Percentiles rank a stretch among this genome's conserved stretches.
phyloP scores from a whole-genome alignment of 2,888 invertebrate genomes.

The Mimumesa dahlbomi region DNA sequence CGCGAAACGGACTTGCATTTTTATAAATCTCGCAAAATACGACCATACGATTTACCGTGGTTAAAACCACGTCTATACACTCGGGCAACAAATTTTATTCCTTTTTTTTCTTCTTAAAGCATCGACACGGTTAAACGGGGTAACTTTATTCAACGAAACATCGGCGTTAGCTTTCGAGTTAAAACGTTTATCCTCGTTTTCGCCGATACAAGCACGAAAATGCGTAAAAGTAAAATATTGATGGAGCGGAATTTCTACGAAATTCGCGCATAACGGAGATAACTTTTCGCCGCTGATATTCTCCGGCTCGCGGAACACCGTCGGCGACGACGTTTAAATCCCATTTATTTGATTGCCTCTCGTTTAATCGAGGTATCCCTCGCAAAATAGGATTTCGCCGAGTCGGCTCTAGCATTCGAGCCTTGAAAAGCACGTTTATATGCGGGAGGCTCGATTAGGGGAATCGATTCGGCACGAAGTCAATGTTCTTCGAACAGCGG shows the following conservation, averaged over 20 bases:
- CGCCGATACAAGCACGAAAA: neutral
- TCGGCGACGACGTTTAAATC: constrained; percentile 68
- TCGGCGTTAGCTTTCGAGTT: too few species aligned
- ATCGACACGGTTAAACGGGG: too few species aligned
- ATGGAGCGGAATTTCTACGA: neutral
- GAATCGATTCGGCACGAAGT: constrained; percentile 35
- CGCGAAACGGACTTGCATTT: constrained; percentile 28
- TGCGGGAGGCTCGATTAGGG: constrained; percentile 37
- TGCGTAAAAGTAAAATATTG: neutral
- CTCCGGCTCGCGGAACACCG: constrained; percentile 36
- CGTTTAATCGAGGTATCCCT: constrained; percentile 65
- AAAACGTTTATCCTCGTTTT: too few species aligned
- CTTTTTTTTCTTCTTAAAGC: too few species aligned
- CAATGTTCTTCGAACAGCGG: constrained; percentile 15
- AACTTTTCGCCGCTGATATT: constrained; percentile 35
- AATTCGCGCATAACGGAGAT: constrained; percentile 16
- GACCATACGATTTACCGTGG: constrained; percentile 38
- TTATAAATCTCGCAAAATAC: constrained; percentile 18
- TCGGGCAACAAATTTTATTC: too few species aligned
- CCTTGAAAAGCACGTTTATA: constrained; percentile 47
- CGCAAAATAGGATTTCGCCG: constrained; percentile 54
- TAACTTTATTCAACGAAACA: too few species aligned
- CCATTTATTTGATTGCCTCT: constrained; percentile 70
- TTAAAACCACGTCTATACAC: too few species aligned
- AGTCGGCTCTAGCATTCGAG: constrained; percentile 35